Evolutionary conservation across 2,113 vertebrate genomes (phyloP).

Genomic region (Dendropsophus ebraccatus): DNA sequence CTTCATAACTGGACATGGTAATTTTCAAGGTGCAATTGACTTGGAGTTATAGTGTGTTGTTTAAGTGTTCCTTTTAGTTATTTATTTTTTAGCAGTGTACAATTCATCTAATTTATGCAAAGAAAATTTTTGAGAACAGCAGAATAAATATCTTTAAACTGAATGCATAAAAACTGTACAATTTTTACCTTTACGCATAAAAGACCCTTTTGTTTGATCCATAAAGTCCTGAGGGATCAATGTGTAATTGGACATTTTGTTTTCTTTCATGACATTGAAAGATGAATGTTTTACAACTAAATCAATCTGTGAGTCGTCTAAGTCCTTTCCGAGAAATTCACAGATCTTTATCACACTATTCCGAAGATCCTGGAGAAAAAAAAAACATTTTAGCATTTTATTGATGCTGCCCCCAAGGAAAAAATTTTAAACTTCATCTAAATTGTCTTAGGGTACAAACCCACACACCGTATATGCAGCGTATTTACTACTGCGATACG

Average conservation of each 20-base stretch:
- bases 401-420: background rate
- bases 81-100: too few relatives aligned
- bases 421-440: background rate
- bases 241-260: constrained; percentile 70
- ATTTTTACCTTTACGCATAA: constrained; percentile 70
- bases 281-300: constrained; percentile 67
- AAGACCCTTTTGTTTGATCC: constrained; percentile 59
- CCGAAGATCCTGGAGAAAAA: constrained; percentile 66
- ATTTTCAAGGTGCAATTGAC: too few relatives aligned
- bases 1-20: too few relatives aligned
- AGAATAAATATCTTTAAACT: background rate
- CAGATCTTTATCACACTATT: constrained; percentile 65
- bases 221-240: constrained; percentile 61
- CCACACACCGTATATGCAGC: too few relatives aligned
- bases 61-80: too few relatives aligned
- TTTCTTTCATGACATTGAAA: constrained; percentile 70
- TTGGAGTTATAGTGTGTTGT: too few relatives aligned
- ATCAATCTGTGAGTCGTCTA: constrained; percentile 62
- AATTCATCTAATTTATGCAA: too few relatives aligned
- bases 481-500: too few relatives aligned
- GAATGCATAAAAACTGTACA: background rate
- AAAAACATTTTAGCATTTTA: background rate
- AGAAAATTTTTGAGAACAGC: too few relatives aligned
- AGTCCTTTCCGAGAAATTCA: constrained; percentile 67
- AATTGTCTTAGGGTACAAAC: too few relatives aligned